Conservation (phyloP, 2,888 invertebrate species). For the Ophraella communa region DNA sequence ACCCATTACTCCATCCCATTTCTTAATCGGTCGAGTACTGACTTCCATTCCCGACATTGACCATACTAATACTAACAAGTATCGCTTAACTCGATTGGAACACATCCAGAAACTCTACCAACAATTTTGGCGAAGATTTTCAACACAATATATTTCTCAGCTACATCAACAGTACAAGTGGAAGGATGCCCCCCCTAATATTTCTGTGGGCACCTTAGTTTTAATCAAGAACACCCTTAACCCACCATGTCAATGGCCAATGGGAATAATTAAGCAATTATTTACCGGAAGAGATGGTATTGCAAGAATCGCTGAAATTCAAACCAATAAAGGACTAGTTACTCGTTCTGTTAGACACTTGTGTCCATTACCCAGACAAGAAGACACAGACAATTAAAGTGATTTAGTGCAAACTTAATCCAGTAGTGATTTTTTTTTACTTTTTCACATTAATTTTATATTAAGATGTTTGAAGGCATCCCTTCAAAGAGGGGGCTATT, state of each 20-base stretch:
- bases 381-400: not conserved
- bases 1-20: slow-evolving; percentile 29
- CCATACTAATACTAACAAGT: not conserved
- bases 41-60: slow-evolving; percentile 16
- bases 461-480: no score
- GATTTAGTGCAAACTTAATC: not conserved
- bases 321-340: slow-evolving; percentile 1
- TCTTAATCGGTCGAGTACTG: slow-evolving; percentile 28
- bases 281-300: slow-evolving; percentile 20
- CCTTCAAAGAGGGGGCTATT: no score
- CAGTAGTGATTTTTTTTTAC: not conserved
- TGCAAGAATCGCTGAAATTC: slow-evolving; percentile 18
- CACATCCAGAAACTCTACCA: slow-evolving; percentile 20
- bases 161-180: slow-evolving; percentile 29
- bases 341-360: slow-evolving; percentile 21
- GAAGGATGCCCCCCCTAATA: slow-evolving; percentile 13
- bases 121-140: slow-evolving; percentile 27
- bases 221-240: slow-evolving; percentile 15
- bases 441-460: no score
- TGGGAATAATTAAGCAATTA: slow-evolving; percentile 14
- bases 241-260: slow-evolving; percentile 20
- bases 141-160: slow-evolving; percentile 22
- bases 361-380: slow-evolving; percentile 16
- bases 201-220: slow-evolving; percentile 15
- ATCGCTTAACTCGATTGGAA: slow-evolving; percentile 2